phyloP scores from a whole-genome alignment of 2,797 vertebrate species.

The Schizopygopsis malacanthus region DNA sequence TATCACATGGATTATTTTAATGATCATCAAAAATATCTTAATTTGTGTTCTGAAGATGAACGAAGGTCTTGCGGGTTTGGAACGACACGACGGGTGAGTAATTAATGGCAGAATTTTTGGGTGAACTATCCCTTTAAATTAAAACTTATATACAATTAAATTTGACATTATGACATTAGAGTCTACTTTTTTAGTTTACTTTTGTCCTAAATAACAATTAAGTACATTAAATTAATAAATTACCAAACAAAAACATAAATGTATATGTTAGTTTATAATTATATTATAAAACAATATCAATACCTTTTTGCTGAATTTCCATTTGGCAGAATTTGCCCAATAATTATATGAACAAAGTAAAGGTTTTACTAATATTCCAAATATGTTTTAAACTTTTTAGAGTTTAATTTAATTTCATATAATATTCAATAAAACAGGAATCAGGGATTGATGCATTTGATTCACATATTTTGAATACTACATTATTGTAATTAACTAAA shows the following conservation, averaged over 20 bases:
- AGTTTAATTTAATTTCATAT: background rate
- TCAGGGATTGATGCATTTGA: background rate
- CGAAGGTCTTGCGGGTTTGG: no score
- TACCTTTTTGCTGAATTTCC: background rate
- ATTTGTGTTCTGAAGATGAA: no score
- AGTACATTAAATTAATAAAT: background rate
- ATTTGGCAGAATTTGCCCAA: background rate
- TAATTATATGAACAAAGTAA: background rate
- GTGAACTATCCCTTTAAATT: background rate
- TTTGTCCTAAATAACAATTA: background rate
- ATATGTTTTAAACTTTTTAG: background rate
- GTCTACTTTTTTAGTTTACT: background rate
- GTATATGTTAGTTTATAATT: no score
- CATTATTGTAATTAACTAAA: background rate
- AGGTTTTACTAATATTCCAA: background rate
- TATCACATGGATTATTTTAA: no score
- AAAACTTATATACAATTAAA: no score
- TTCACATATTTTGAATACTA: background rate
- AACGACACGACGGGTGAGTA: no score
- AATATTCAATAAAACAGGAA: background rate
- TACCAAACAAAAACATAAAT: background rate
- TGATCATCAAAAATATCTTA: no score
- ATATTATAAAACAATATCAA: background rate
- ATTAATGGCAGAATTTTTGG: no score
- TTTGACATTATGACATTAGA: background rate